Conservation (phyloP, 2,888 invertebrate species). For the Melieria crassipennis region DNA sequence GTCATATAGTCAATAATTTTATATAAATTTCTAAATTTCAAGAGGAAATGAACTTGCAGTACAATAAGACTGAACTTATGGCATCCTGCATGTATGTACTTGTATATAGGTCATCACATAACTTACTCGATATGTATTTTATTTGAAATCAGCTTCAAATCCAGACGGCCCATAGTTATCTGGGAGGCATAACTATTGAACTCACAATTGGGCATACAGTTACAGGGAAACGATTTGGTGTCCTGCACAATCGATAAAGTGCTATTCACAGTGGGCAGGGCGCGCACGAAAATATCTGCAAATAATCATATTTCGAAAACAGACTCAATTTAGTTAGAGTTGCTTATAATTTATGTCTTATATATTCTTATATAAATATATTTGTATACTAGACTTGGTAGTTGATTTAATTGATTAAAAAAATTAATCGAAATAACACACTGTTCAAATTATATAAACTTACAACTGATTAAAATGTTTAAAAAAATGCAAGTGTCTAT, state of each 20-base stretch:
- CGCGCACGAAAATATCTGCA: conserved; percentile 55
- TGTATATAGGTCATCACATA: too few relatives aligned
- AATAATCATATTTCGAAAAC: background rate
- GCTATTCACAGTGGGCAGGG: conserved; percentile 63
- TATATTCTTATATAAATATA: too few relatives aligned
- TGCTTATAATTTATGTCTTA: too few relatives aligned
- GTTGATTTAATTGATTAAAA: too few relatives aligned
- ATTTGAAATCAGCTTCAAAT: conserved; percentile 57
- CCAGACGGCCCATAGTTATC: conserved; percentile 71
- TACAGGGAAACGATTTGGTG: conserved; percentile 60
- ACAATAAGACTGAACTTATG: background rate
- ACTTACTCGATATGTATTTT: conserved; percentile 32
- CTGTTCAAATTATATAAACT: too few relatives aligned
- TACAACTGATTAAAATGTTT: too few relatives aligned
- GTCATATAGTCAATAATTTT: conserved; percentile 5
- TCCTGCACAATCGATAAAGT: conserved; percentile 48
- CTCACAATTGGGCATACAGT: conserved; percentile 74
- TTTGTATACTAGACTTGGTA: too few relatives aligned
- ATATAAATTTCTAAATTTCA: background rate
- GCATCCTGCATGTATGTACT: too few relatives aligned
- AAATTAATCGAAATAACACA: too few relatives aligned
- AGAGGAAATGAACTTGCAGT: background rate
- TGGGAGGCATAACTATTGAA: conserved; percentile 72
- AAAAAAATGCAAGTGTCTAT: too few relatives aligned
- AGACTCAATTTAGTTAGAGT: too few relatives aligned